Evolutionary conservation across 2,113 vertebrate species (phyloP).

Genomic region (Naja naja): DNA sequence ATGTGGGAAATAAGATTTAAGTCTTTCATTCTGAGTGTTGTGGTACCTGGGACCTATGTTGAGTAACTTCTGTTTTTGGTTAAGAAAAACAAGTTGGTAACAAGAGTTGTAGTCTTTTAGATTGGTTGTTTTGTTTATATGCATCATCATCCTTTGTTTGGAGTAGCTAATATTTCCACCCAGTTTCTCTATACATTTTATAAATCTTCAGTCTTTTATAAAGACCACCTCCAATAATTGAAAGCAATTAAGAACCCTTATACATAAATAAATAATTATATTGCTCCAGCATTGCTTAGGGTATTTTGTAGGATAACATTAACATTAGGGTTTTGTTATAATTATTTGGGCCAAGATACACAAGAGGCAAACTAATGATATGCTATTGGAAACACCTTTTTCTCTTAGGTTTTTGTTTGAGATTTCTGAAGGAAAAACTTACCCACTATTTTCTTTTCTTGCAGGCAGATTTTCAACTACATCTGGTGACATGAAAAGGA

Average conservation of each 20-base stretch:
- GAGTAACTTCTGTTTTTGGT: background rate
- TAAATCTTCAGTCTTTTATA: background rate
- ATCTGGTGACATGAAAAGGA: background rate
- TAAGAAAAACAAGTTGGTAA: conserved; percentile 9
- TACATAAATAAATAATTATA: background rate
- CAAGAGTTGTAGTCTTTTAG: background rate
- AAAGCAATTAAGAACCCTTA: background rate
- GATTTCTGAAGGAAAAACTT: background rate
- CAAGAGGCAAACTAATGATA: background rate
- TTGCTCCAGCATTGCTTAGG: background rate
- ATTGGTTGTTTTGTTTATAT: background rate
- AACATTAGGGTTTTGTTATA: background rate
- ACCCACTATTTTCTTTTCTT: background rate
- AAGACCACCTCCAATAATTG: background rate
- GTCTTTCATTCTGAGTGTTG: conserved; percentile 2
- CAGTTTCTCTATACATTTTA: background rate
- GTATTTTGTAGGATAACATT: background rate
- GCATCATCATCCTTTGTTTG: background rate
- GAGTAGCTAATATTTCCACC: background rate
- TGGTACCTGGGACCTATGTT: background rate
- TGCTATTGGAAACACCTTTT: background rate
- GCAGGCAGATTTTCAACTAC: background rate
- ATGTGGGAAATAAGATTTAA: background rate
- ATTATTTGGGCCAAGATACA: background rate
- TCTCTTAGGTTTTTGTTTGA: background rate